These are phyloP conservation scores for Cossypha dichroa DNA, from an alignment of 2,797 vertebrate genomes.

Conservation along the genomic window DNA sequence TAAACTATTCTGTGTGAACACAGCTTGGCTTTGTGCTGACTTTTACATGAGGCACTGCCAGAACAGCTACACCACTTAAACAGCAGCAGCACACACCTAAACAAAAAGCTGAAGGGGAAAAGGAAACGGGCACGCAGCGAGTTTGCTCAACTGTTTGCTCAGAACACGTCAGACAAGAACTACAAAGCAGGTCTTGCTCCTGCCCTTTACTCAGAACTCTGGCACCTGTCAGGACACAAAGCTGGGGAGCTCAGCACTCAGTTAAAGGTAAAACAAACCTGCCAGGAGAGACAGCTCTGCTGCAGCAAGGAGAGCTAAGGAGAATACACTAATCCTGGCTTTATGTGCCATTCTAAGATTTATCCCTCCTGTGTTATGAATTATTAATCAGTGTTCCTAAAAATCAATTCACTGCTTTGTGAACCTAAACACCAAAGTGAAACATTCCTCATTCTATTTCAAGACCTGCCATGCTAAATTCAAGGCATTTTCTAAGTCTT, in stretches of 20 bases:
- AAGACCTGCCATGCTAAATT: background rate
- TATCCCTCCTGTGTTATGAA: background rate
- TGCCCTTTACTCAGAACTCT: background rate
- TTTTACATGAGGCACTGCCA: background rate
- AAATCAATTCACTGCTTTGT: constrained; percentile 6
- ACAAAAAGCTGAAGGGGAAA: background rate
- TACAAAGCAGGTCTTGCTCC: background rate
- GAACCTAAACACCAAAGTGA: background rate
- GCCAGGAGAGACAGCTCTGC: background rate
- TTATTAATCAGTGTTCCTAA: background rate
- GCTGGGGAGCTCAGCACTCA: background rate
- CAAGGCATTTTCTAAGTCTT: background rate
- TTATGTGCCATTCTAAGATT: background rate
- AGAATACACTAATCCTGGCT: background rate
- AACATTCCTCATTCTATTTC: background rate
- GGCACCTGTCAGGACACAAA: background rate
- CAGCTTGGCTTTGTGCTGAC: background rate
- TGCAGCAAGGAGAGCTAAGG: background rate
- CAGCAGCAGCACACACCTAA: background rate
- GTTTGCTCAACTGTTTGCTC: constrained; percentile 1
- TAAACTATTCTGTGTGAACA: background rate
- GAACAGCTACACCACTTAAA: background rate
- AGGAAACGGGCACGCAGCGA: background rate
- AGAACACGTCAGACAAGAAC: background rate
- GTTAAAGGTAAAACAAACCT: background rate